Percentiles rank a stretch among this genome's conserved stretches.
Conservation (phyloP, 2,888 invertebrate species). For the Thymelicus acteon region DNA sequence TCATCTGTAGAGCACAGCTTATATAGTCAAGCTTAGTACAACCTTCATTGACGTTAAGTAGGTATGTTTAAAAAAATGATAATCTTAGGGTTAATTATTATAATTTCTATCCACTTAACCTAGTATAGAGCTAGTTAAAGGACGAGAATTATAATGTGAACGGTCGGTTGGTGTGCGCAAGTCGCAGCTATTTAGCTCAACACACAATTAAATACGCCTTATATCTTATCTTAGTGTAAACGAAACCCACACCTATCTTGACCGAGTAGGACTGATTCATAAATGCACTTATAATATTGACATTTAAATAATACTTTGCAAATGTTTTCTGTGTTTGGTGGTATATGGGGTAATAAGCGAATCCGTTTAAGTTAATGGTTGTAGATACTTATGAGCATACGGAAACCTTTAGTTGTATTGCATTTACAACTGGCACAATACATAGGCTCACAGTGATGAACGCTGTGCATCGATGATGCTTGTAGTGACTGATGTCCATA, state of each 20-base stretch:
- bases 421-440: no score
- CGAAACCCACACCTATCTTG: conserved; percentile 29
- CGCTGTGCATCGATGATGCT: no score
- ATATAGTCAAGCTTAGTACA: not conserved
- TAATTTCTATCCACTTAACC: conserved; percentile 2
- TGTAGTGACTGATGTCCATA: no score
- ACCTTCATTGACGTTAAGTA: not conserved
- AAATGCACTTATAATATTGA: conserved; percentile 7
- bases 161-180: conserved; percentile 1
- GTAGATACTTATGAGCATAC: no score
- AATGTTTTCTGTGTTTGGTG: conserved; percentile 1
- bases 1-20: no score
- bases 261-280: conserved; percentile 24
- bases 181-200: conserved; percentile 16
- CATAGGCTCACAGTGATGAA: no score
- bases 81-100: not conserved
- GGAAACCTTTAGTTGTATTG: no score
- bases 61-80: not conserved
- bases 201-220: conserved; percentile 26
- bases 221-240: conserved; percentile 29
- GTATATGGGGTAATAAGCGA: not conserved
- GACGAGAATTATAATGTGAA: conserved; percentile 1
- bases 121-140: conserved; percentile 9
- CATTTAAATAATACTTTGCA: not conserved
- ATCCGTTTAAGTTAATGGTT: no score